Conservation (phyloP, 2,888 invertebrate genomes). For the Kuschelorhynchus macadamiae region DNA sequence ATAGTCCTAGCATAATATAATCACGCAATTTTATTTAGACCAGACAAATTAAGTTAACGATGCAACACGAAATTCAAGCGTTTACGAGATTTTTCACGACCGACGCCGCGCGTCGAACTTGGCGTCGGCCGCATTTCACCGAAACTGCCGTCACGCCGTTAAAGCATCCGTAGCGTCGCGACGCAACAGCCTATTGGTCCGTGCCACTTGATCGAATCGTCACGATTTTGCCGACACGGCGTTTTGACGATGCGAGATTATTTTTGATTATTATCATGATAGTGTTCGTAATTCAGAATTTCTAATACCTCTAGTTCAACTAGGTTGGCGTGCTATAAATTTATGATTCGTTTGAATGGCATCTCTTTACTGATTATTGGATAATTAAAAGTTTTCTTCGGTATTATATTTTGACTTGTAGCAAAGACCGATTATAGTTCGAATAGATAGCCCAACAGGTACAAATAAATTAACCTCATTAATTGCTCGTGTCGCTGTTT, state of each 20-base stretch:
- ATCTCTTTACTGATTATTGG: too few relatives aligned
- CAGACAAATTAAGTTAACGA: conserved; percentile 9
- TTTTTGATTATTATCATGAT: too few relatives aligned
- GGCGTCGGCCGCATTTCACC: conserved; percentile 38
- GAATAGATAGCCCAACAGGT: too few relatives aligned
- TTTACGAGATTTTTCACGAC: conserved; percentile 30
- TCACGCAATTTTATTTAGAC: not conserved
- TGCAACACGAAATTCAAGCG: conserved; percentile 4
- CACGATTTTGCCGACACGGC: conserved; percentile 19
- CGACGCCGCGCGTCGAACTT: conserved; percentile 35
- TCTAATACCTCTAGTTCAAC: too few relatives aligned
- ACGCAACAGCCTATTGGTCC: conserved; percentile 41
- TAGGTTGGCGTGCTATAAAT: too few relatives aligned
- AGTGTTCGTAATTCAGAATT: too few relatives aligned
- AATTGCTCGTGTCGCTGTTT: too few relatives aligned
- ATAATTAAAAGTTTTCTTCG: too few relatives aligned
- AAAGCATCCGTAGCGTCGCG: conserved; percentile 36
- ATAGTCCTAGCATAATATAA: not conserved
- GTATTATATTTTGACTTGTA: too few relatives aligned
- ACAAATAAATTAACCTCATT: too few relatives aligned
- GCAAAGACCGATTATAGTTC: too few relatives aligned
- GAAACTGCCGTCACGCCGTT: conserved; percentile 31
- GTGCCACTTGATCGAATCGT: conserved; percentile 39
- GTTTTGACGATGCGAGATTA: not conserved
- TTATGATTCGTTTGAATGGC: too few relatives aligned